Base-by-base conservation (phyloP, 1,140 invertebrate species). In the Lepidurus arcticus region DNA sequence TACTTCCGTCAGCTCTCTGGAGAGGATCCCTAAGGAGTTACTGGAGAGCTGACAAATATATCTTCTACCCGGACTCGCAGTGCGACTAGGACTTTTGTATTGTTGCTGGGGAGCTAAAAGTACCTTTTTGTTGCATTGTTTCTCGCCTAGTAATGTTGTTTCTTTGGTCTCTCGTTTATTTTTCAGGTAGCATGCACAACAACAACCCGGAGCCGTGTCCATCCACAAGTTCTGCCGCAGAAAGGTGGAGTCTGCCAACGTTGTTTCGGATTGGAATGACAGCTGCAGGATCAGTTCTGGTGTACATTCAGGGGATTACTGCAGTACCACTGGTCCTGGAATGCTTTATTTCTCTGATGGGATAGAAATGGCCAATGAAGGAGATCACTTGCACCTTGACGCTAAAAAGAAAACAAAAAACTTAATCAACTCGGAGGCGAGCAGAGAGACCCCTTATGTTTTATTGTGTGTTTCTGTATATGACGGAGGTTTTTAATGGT, bases 181-280 rank as follows among this genome's bases (percentile, higher is more conserved):
- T 65, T 65, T 65, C 53, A 65, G 53, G 53, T 65, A 65, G 13
- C 53, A 65, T 65, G 53, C 53, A 65, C 16, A 65, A 65, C 53
- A 65, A 65, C 13, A 65, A 65, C 53, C 53, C 53, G 53, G 53
- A 65, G 21, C 53, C 53, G 53, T 65, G 53, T 65, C 53, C 53
- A n/a, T 21, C n/a, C 53, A 65, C 53, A 16, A 65, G 53, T 65
- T 65, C 53, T 65, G 53, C 53, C 53, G 53, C 53, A 65, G 53
- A 65, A 65, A 21, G 53, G 53, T 65, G 53, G 53, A 65, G 53
- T 65, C 53, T 65, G 21, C 21, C 53, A 65, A 65, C 53, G 21
- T 65, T 13, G 53, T 4, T 65, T 65, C 53, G 53, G 21, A 65
- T 65, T 21, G 53, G 53, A 65, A 65, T 65, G 53, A 65, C 53